Evolutionary conservation across 2,797 vertebrate genomes (phyloP).

Genomic region (Synanceia verrucosa): DNA sequence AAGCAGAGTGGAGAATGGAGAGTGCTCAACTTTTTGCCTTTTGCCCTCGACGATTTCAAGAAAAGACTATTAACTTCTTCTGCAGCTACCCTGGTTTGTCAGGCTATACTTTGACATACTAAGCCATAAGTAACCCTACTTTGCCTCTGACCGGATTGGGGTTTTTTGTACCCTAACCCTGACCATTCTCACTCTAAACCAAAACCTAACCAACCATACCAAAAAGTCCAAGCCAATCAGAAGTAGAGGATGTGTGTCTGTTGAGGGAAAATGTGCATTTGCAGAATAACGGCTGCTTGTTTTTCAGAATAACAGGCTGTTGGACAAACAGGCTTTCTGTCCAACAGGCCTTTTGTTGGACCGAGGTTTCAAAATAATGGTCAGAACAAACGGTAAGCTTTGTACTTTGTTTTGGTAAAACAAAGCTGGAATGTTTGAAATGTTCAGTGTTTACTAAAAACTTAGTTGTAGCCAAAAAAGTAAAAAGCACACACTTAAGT

Average conservation of each 20-base stretch:
- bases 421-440: too few species aligned
- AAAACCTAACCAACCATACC: background rate
- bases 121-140: too few species aligned
- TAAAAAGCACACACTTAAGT: too few species aligned
- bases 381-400: too few species aligned
- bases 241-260: background rate
- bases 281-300: background rate
- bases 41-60: conserved; percentile 2
- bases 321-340: background rate
- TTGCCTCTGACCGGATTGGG: background rate
- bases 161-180: accelerated
- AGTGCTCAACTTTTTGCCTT: conserved; percentile 17
- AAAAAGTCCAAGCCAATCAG: background rate
- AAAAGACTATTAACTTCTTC: conserved; percentile 10
- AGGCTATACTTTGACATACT: background rate
- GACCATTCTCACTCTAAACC: background rate
- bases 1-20: background rate
- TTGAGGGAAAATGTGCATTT: background rate
- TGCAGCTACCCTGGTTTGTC: background rate
- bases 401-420: too few species aligned
- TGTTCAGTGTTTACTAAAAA: too few species aligned
- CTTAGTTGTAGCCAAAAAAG: too few species aligned
- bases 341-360: background rate
- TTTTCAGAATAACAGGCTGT: background rate
- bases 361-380: background rate